A percentile compares a stretch with the other conserved stretches of the same genome.
Conservation (phyloP, 2,113 vertebrate genomes). For the Bubo bubo region DNA sequence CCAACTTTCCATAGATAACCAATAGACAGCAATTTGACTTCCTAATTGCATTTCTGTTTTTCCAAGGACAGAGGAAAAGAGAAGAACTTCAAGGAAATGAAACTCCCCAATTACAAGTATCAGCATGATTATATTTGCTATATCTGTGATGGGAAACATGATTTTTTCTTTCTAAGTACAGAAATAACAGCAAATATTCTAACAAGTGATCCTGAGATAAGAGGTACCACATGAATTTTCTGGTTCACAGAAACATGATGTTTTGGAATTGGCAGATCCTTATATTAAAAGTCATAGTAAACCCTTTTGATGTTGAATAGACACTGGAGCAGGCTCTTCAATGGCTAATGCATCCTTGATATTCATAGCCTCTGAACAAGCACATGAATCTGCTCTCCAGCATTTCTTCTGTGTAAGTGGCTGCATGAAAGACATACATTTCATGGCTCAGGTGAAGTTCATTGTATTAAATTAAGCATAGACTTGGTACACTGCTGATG, state of each 20-base stretch:
- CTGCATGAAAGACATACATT: neutral
- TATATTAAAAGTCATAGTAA: neutral
- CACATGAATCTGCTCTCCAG: neutral
- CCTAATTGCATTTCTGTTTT: slow-evolving; percentile 57
- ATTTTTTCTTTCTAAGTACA: neutral
- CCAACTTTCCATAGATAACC: slow-evolving; percentile 13
- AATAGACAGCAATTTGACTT: neutral
- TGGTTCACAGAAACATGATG: fast-evolving
- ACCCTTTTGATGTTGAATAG: neutral
- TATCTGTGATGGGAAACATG: neutral
- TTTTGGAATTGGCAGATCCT: neutral
- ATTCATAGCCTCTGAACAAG: neutral
- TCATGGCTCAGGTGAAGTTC: neutral
- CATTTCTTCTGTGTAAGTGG: fast-evolving
- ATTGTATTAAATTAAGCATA: neutral
- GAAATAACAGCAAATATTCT: neutral
- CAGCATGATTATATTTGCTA: neutral
- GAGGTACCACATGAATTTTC: neutral
- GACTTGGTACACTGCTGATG: neutral
- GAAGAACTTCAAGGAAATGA: slow-evolving; percentile 56
- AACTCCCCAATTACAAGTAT: slow-evolving; percentile 25
- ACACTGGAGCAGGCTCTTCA: neutral
- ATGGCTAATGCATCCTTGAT: neutral
- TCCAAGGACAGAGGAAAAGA: slow-evolving; percentile 2
- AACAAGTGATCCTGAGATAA: neutral